Evolutionary conservation across 2,113 vertebrate species (phyloP), one percentile per base, ranked within the genome.

Genomic region (Sapajus apella): DNA sequence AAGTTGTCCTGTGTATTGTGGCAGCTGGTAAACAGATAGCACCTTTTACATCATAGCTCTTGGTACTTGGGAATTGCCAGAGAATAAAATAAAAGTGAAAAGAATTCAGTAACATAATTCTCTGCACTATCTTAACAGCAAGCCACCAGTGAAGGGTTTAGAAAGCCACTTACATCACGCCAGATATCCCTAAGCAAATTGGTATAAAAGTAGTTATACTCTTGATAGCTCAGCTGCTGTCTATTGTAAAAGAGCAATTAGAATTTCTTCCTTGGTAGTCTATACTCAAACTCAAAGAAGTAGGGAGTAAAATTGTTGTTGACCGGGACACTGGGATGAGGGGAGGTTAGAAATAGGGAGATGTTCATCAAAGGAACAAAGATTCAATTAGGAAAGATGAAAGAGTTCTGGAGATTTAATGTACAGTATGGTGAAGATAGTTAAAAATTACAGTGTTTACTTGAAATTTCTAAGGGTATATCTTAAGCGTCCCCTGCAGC

Each of bases 11-110:
- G 20, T 37, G 64, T 77, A 56, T 4, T 40, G 12, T 61, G 50
- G 66, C 72, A 97, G 50, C 50, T 81, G 30, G 52, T 87, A 88
- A 94, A 55, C 23, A 96, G n/a, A 89, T 11, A 94, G 37, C 40
- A 70, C 27, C 21, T 72, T 92, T 84, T 84, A 66, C 45, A 20
- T 86, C 40, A 94, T 77, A 58, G 14, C 0, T 77, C 3, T 87
- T 52, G 16, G 75, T 72, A 70, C 32, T 87, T 94, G 56, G 55
- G 18, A 85, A 81, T 76, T 81, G 25, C 45, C 35, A 73, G 61
- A 61, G 27, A 64, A 64, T 14, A 64, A 64, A 64, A 64, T 32
- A 64, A 64, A 32, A 64, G 61, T 64, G 83, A 82, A 94, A 81
- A 92, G 87, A 76, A 92, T n/a, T 85, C 25, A 82, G 2, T 37